phyloP scores from a whole-genome alignment of 2,113 vertebrate species.

The Pachyramphus minor region DNA sequence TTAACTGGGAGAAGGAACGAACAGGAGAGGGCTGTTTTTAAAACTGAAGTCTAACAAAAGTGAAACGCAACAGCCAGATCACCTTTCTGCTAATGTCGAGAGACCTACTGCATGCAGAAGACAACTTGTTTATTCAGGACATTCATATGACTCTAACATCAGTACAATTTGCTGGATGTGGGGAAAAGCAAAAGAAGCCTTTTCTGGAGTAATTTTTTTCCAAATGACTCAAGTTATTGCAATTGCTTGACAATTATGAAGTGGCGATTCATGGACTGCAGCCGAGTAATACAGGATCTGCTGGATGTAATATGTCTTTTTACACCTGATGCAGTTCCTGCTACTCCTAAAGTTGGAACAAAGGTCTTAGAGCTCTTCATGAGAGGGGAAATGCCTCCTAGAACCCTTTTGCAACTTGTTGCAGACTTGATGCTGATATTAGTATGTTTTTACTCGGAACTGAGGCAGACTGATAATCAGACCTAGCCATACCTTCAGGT shows the following conservation, averaged over 20 bases:
- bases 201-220: not conserved
- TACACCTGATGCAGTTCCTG: not conserved
- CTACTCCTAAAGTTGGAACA: not conserved
- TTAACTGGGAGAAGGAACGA: not conserved
- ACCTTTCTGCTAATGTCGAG: not conserved
- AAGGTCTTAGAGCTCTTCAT: not conserved
- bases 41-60: not conserved
- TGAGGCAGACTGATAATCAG: not conserved
- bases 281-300: not conserved
- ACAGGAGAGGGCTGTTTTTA: not conserved
- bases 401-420: not conserved
- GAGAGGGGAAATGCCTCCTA: not conserved
- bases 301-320: not conserved
- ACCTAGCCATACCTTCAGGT: not conserved
- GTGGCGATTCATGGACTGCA: not conserved
- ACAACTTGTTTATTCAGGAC: not conserved
- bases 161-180: not conserved
- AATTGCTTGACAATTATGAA: not conserved
- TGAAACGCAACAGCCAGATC: not conserved
- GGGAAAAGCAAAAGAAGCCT: not conserved
- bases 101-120: not conserved
- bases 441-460: not conserved
- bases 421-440: not conserved
- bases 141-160: not conserved
- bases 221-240: not conserved